Conservation (phyloP, 2,888 invertebrate genomes). For the Sinodicranocentrus sp. region DNA sequence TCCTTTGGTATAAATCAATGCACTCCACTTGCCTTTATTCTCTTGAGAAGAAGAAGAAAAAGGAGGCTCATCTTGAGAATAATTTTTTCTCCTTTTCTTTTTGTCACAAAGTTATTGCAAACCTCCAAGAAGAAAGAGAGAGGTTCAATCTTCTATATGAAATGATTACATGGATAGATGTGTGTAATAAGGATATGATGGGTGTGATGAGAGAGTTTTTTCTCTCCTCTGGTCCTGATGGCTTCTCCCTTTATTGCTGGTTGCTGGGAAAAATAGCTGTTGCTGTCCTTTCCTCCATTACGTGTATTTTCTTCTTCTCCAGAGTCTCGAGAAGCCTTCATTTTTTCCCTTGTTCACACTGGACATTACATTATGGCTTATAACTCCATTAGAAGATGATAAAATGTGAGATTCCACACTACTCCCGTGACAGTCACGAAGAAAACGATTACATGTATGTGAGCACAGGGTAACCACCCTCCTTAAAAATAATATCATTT, state of each 20-base stretch:
- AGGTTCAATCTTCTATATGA: constrained; percentile 41
- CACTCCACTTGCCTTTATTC: constrained; percentile 4
- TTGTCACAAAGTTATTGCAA: constrained; percentile 26
- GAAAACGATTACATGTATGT: constrained; percentile 30
- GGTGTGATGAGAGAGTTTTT: constrained; percentile 46
- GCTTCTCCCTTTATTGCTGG: constrained; percentile 19
- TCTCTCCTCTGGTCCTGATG: constrained; percentile 23
- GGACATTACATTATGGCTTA: constrained; percentile 76
- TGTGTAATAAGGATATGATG: constrained; percentile 54
- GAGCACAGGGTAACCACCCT: neutral
- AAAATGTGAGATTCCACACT: constrained; percentile 71
- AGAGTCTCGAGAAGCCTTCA: too few relatives aligned
- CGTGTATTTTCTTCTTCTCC: neutral
- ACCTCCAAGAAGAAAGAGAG: neutral
- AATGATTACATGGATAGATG: constrained; percentile 60
- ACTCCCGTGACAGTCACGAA: constrained; percentile 37
- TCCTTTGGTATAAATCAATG: constrained; percentile 74
- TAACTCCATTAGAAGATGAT: constrained; percentile 77
- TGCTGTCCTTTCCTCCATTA: constrained; percentile 12
- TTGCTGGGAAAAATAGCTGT: constrained; percentile 15
- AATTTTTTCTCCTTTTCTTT: too few relatives aligned
- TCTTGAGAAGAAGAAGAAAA: neutral
- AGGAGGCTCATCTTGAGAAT: too few relatives aligned
- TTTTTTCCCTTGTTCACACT: constrained; percentile 22
- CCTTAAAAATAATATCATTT: neutral